Percentiles rank a stretch among this genome's conserved stretches.
Conservation (phyloP, 2,113 vertebrate genomes). For the Halichoeres trimaculatus region DNA sequence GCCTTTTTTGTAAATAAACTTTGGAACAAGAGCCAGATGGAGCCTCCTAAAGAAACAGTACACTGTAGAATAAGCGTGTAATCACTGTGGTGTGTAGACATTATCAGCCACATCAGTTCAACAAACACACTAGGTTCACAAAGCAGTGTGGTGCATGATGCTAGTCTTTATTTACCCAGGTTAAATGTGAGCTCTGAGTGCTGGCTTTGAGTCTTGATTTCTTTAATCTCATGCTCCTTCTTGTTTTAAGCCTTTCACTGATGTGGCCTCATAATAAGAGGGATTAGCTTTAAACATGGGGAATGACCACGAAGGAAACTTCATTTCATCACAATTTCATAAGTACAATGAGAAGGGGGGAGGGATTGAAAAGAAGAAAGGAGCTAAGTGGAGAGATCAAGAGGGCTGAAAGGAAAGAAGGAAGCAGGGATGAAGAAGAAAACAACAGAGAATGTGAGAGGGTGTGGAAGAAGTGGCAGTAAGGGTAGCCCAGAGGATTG, state of each 20-base stretch:
- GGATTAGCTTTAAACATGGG: slow-evolving; percentile 20
- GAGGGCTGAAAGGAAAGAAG: slow-evolving; percentile 8
- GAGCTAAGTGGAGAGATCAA: slow-evolving; percentile 1
- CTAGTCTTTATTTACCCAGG: slow-evolving; percentile 35
- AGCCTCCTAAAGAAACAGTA: slow-evolving; percentile 22
- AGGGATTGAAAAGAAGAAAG: neutral
- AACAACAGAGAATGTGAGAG: slow-evolving; percentile 2
- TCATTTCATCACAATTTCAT: slow-evolving; percentile 20
- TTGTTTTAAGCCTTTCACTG: slow-evolving; percentile 11
- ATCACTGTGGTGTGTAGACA: slow-evolving; percentile 1
- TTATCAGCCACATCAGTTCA: slow-evolving; percentile 12
- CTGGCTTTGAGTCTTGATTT: slow-evolving; percentile 8
- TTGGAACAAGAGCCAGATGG: slow-evolving; percentile 1
- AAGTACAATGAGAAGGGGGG: neutral
- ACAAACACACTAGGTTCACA: slow-evolving; percentile 30
- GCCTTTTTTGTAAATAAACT: slow-evolving; percentile 22
- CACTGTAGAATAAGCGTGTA: slow-evolving; percentile 18
- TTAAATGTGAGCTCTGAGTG: neutral
- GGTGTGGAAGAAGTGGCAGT: slow-evolving; percentile 1
- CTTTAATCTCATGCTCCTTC: neutral
- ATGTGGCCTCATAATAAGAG: slow-evolving; percentile 10
- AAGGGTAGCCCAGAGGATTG: neutral
- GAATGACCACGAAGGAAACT: neutral
- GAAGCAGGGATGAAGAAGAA: neutral
- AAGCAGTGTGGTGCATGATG: slow-evolving; percentile 7